Conservation (phyloP, 1,140 invertebrate species). For the Ditylenchus dipsaci region DNA sequence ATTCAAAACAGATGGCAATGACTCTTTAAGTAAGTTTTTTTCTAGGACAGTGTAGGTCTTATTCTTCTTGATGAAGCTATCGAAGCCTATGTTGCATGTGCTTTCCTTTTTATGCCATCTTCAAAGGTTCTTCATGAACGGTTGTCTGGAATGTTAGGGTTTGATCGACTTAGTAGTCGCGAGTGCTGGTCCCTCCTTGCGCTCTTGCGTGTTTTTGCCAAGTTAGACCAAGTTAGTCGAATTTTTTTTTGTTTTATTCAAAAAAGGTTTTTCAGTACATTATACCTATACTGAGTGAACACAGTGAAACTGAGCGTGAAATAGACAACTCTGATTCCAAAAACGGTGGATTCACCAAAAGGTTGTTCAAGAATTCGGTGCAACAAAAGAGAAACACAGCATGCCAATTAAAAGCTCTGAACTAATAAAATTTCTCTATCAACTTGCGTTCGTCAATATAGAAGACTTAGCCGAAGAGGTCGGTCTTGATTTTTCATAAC, state of each 20-base stretch:
- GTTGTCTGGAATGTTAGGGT: slow-evolving; percentile 12
- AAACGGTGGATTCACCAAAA: background rate
- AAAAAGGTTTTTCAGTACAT: slow-evolving; percentile 11
- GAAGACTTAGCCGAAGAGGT: slow-evolving; percentile 65
- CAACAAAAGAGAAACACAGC: background rate
- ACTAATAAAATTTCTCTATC: slow-evolving; percentile 39
- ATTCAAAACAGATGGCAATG: no score
- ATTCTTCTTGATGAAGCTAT: slow-evolving; percentile 36
- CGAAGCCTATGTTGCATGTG: slow-evolving; percentile 30
- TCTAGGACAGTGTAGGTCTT: slow-evolving; percentile 27
- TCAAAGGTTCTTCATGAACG: background rate
- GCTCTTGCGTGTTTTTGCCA: slow-evolving; percentile 26
- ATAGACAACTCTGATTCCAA: background rate
- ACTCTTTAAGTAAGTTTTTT: no score
- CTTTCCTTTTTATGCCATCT: slow-evolving; percentile 30
- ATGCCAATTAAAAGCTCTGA: background rate
- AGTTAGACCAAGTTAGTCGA: slow-evolving; percentile 23
- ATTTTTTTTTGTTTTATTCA: background rate
- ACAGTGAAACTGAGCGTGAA: background rate
- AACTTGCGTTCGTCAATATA: slow-evolving; percentile 45
- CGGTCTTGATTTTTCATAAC: background rate
- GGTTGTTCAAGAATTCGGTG: background rate
- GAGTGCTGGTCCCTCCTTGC: slow-evolving; percentile 37
- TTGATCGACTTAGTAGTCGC: background rate
- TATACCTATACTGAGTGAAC: slow-evolving; percentile 16